Conservation (phyloP, 2,113 vertebrate genomes). For the Plecturocebus donacophilus region DNA sequence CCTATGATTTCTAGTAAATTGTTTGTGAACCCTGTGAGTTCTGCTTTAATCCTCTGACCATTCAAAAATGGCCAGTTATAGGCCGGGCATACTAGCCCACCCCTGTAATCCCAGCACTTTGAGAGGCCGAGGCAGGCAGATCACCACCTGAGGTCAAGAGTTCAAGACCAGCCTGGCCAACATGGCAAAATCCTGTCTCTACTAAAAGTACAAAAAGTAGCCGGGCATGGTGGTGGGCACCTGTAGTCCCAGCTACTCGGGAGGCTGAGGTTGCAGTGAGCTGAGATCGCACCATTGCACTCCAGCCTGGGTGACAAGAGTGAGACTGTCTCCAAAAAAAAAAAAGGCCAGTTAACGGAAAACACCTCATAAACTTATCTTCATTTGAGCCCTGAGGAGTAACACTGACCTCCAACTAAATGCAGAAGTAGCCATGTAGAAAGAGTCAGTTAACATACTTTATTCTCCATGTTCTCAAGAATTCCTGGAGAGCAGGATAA, state of each 20-base stretch:
- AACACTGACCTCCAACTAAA: not conserved
- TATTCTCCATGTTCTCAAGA: not conserved
- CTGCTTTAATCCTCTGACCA: not conserved
- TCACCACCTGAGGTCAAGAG: no score
- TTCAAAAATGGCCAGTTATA: conserved; percentile 27
- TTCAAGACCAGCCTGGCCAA: no score
- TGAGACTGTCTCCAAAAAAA: not conserved
- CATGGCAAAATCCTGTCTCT: no score
- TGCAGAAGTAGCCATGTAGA: not conserved
- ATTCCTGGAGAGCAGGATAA: not conserved
- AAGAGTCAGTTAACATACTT: not conserved
- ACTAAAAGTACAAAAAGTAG: no score
- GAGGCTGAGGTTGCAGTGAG: no score
- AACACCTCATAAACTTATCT: conserved; percentile 13
- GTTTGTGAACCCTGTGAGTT: not conserved
- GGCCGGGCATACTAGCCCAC: no score
- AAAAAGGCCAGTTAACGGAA: not conserved
- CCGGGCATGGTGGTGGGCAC: no score
- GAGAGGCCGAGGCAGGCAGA: no score
- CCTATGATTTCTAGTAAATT: not conserved
- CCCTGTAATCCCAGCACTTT: no score
- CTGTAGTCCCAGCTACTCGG: no score
- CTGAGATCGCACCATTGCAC: no score
- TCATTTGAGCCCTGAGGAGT: not conserved
- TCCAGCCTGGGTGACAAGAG: no score